Base-by-base conservation (phyloP, 2,888 invertebrate genomes). In the Dryococelus australis region DNA sequence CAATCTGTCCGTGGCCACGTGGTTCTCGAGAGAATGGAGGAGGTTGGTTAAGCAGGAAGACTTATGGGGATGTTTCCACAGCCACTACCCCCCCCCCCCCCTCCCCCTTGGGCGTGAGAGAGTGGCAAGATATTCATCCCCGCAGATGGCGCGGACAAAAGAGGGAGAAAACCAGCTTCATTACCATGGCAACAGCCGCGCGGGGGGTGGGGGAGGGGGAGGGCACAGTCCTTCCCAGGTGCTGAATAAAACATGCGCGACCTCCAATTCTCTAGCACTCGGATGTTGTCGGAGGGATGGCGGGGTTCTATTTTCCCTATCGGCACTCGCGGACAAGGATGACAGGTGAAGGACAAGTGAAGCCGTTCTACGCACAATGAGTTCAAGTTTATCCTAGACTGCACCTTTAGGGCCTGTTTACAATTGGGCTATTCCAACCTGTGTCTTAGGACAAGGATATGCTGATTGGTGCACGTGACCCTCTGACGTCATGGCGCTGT, bases 111-210 rank as follows among this genome's bases (percentile, higher is more conserved):
- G 47, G 47, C 12, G 47, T 1, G 2, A 8, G 65, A 0, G 65
- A 24, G 10, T 8, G 65, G 65, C 65, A 1, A 65, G 24, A 65
- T n/a, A 65, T 65, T 65, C 65, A 65, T 65, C 65, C 65, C 65
- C 65, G 65, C 65, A 65, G 65, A 65, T 24, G 20, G 20, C 65
- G 65, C 65, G 65, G 65, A 65, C 65, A 65, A 65, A 65, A 65
- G 65, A 65, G 65, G 65, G 65, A 65, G 65, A n/a, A 65, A 65
- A 65, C 65, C 65, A 65, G 65, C 65, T 65, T 65, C 65, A 65
- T 65, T 65, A n/a, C 65, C 24, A 65, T 16, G 65, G 65, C 65
- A 65, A 65, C 65, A 8, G n/a, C 65, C 65, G 10, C 20, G 65
- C 13, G 5, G 10, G 65, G 20, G 10, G 65, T 13, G 65, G 20